phyloP scores from a whole-genome alignment of 92 coral and sea anemone species.

The Zoanthus sansibaricus region DNA sequence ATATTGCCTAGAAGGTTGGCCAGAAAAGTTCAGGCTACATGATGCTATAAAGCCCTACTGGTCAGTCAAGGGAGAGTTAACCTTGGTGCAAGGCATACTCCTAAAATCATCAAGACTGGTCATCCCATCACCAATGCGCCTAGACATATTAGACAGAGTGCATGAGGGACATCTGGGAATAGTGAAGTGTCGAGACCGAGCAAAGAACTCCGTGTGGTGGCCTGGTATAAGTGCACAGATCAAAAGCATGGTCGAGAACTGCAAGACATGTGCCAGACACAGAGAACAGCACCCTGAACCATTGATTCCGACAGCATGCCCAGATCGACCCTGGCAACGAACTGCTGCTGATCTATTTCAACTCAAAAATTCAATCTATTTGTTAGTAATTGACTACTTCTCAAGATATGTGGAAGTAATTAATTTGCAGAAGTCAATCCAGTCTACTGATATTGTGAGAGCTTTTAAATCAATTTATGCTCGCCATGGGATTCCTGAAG shows the following conservation, averaged over 20 bases:
- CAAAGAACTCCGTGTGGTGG: no score
- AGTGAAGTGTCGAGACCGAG: no score
- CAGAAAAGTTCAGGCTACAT: no score
- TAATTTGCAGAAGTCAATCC: not conserved
- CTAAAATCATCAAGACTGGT: no score
- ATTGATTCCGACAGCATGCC: slow-evolving; percentile 21
- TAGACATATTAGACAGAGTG: no score
- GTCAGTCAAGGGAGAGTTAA: no score
- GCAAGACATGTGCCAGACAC: not conserved
- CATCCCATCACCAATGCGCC: no score
- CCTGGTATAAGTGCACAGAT: not conserved
- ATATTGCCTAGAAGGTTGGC: no score
- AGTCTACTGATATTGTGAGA: not conserved
- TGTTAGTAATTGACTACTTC: not conserved
- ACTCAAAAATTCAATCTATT: not conserved
- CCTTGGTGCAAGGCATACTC: no score
- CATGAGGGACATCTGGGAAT: no score
- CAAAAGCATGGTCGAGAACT: not conserved
- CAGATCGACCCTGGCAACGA: slow-evolving; percentile 12
- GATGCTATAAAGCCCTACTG: no score
- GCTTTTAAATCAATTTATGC: slow-evolving; percentile 50
- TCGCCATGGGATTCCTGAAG: slow-evolving; percentile 64
- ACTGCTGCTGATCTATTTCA: slow-evolving; percentile 23
- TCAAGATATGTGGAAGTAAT: not conserved
- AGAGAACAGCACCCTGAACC: not conserved